These are phyloP conservation scores for Ornithorhynchus anatinus DNA, from an alignment of 2,113 vertebrate species.

Conservation along the genomic window DNA sequence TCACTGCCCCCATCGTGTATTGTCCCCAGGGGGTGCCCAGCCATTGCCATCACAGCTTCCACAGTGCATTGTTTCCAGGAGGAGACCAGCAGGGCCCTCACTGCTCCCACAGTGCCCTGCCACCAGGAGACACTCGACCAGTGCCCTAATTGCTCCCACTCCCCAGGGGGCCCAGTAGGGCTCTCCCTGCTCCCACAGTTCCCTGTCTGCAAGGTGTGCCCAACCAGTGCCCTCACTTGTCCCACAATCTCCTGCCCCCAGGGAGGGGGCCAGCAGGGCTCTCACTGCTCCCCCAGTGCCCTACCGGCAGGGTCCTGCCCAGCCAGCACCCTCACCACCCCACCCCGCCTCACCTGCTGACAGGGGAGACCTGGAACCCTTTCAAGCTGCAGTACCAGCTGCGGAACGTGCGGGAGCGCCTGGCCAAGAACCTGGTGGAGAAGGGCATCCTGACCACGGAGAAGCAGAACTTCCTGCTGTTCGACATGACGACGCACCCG, in stretches of 20 bases:
- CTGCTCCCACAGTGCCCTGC: too few species aligned
- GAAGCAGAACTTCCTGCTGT: slow-evolving; percentile 87
- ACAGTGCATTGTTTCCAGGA: too few species aligned
- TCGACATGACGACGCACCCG: slow-evolving; percentile 87
- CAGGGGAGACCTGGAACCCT: slow-evolving; percentile 88
- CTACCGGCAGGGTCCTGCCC: neutral
- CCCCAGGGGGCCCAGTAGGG: too few species aligned
- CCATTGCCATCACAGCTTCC: too few species aligned
- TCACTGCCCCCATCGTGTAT: too few species aligned
- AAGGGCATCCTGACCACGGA: slow-evolving; percentile 84
- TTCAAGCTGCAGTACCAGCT: slow-evolving; percentile 86
- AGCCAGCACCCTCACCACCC: neutral
- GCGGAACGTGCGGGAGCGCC: slow-evolving; percentile 80
- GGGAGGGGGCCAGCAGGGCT: neutral
- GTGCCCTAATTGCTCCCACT: too few species aligned
- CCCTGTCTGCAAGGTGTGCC: too few species aligned
- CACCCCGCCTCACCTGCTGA: rapidly evolving
- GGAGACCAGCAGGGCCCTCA: too few species aligned
- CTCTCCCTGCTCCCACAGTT: rapidly evolving
- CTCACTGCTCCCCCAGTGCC: neutral
- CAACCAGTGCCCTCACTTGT: too few species aligned
- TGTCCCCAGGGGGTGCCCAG: too few species aligned
- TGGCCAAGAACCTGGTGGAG: slow-evolving; percentile 85
- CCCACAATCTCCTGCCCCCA: too few species aligned
- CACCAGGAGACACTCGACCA: too few species aligned